A percentile compares a stretch with the other conserved stretches of the same genome.
These are phyloP conservation scores for Harpalus rufipes DNA, from an alignment of 2,888 invertebrate genomes.

Conservation along the genomic window DNA sequence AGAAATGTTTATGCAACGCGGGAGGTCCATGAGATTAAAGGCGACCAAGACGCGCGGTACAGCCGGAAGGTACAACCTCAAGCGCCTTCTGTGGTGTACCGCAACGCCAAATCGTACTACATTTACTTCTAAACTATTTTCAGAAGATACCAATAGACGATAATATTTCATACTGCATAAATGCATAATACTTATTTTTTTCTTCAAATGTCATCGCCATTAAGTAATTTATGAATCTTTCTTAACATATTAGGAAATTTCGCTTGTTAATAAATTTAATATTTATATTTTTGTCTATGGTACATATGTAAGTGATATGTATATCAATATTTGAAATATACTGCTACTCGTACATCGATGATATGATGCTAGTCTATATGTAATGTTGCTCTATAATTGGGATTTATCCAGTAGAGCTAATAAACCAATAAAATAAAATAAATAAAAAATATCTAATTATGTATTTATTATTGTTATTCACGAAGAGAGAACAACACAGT, in stretches of 20 bases:
- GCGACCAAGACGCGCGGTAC: background rate
- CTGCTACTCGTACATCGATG: no score
- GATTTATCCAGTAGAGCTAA: no score
- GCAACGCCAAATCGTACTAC: conserved; percentile 11
- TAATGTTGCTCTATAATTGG: no score
- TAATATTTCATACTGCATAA: background rate
- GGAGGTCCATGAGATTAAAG: conserved; percentile 49
- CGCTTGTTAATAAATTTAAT: background rate
- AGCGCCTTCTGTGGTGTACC: conserved; percentile 35
- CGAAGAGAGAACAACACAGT: no score
- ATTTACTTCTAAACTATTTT: conserved; percentile 1
- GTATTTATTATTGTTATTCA: no score
- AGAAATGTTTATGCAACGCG: conserved; percentile 31
- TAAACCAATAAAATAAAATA: no score
- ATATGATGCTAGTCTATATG: no score
- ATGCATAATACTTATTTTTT: background rate
- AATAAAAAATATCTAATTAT: no score
- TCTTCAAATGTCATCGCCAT: background rate
- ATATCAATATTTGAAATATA: no score
- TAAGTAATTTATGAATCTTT: no score
- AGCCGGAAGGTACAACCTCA: conserved; percentile 47
- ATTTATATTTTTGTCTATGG: no score
- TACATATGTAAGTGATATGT: no score
- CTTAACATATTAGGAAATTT: background rate
- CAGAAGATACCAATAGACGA: background rate